Evolutionary conservation across 2,888 invertebrate species (phyloP).

Genomic region (Ichneumoninae sp.): DNA sequence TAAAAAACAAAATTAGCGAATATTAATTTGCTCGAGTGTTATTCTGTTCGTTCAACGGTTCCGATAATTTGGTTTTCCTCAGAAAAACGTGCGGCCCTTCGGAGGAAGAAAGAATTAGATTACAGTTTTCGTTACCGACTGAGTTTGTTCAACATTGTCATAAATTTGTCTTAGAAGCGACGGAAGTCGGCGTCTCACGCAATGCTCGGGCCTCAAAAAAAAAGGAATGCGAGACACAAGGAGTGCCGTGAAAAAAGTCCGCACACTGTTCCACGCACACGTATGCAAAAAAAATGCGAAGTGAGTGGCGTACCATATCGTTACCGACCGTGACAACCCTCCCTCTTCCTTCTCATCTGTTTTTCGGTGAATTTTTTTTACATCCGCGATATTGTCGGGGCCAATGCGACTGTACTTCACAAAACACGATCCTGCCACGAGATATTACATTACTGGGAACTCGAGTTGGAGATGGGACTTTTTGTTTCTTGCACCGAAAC

Average conservation of each 20-base stretch:
- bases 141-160: background rate
- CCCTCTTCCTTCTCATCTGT: slow-evolving; percentile 32
- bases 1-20: background rate
- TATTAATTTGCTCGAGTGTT: background rate
- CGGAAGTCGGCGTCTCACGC: slow-evolving; percentile 4
- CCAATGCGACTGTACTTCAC: background rate
- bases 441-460: slow-evolving; percentile 42
- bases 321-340: slow-evolving; percentile 73
- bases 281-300: slow-evolving; percentile 73
- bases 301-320: slow-evolving; percentile 72
- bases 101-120: background rate
- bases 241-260: slow-evolving; percentile 6
- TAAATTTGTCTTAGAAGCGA: background rate
- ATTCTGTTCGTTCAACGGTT: background rate
- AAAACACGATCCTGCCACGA: slow-evolving; percentile 32
- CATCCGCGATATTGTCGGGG: slow-evolving; percentile 41
- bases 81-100: too few relatives aligned
- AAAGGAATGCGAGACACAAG: slow-evolving; percentile 2
- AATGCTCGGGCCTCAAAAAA: slow-evolving; percentile 15
- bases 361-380: slow-evolving; percentile 46
- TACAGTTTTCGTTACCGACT: background rate
- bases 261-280: slow-evolving; percentile 27
- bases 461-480: slow-evolving; percentile 22
- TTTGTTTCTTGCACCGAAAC: slow-evolving; percentile 28
- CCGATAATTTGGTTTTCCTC: too few relatives aligned